Percentiles rank a stretch among this genome's conserved stretches.
Conservation (phyloP, 1,140 invertebrate genomes). For the Macrobrachium nipponense region DNA sequence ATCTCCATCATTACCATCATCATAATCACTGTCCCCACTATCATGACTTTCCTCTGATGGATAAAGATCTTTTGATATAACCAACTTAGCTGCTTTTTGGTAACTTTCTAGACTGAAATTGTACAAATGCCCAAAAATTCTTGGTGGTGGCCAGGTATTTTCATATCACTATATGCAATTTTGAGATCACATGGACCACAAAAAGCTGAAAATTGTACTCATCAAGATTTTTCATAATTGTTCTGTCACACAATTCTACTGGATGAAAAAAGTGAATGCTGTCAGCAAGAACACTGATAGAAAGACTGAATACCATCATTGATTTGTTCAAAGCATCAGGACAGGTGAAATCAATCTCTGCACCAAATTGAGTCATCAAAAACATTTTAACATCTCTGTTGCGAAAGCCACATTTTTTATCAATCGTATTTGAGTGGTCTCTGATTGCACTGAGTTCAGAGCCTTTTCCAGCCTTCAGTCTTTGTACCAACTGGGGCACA, state of each 20-base stretch:
- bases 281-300: neutral
- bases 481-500: too few species aligned
- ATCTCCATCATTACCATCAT: conserved; percentile 8
- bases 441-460: too few species aligned
- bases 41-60: too few species aligned
- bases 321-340: too few species aligned
- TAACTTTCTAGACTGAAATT: conserved; percentile 13
- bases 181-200: conserved; percentile 5
- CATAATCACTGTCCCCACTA: neutral
- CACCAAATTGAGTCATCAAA: too few species aligned
- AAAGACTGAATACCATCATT: too few species aligned
- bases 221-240: neutral
- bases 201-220: conserved; percentile 18
- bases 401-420: too few species aligned
- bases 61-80: neutral
- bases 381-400: too few species aligned
- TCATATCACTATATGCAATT: conserved; percentile 6
- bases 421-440: too few species aligned
- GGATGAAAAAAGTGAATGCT: conserved; percentile 6
- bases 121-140: conserved; percentile 6
- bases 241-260: neutral
- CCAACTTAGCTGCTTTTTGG: neutral
- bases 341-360: too few species aligned
- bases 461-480: too few species aligned
- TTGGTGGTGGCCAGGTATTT: neutral